Base-by-base conservation (phyloP, 2,888 invertebrate genomes). In the Amphiduros pacificus region DNA sequence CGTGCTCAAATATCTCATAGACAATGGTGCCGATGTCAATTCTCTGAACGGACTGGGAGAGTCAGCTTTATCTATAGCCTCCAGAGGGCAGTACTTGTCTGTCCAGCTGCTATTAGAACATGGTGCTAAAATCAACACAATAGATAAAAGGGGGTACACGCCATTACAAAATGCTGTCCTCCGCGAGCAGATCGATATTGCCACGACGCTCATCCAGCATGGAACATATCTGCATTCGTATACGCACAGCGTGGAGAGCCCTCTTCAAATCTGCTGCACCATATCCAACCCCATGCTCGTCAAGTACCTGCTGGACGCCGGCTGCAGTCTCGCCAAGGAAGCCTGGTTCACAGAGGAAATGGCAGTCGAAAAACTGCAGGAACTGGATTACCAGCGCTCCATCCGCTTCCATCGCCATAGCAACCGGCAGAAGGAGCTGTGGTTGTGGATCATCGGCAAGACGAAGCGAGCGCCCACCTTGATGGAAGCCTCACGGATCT, bases 281-380 rank as follows among this genome's bases (percentile, higher is more conserved):
- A 53, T 54, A 2, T 61, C 59, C 24, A 65, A 67, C 60, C 65
- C 67, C 22, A 22, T 67, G 48, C 63, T 67, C 27, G 32, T 67
- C 29, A 67, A 67, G 54, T 63, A 51, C 31, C 40, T 67, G 11
- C 31, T 67, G 4, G 61, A 63, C 26, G 63, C 65, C 9, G 64
- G 67, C 29, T 61, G 55, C 51, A 31, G 29, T 36, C 40, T 64
- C 44, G 20, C 31, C 20, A 26, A 50, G 1, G 65, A 65, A 36
- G 32, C 27, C 24, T 65, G 65, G 67, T 63, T 67, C 55, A 61
- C 24, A 5, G 49, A 28, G 0, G 29, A 61, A 9, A 55, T 50
- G n/a, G 41, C 44, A 2, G 32, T 48, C 9, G 53, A 56, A 27
- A 63, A 65, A 28, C 44, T 63, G 9, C 36, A 36, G 1, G 65